Evolutionary conservation across 2,797 vertebrate genomes (phyloP).

Genomic region (Megalops cyprinoides): DNA sequence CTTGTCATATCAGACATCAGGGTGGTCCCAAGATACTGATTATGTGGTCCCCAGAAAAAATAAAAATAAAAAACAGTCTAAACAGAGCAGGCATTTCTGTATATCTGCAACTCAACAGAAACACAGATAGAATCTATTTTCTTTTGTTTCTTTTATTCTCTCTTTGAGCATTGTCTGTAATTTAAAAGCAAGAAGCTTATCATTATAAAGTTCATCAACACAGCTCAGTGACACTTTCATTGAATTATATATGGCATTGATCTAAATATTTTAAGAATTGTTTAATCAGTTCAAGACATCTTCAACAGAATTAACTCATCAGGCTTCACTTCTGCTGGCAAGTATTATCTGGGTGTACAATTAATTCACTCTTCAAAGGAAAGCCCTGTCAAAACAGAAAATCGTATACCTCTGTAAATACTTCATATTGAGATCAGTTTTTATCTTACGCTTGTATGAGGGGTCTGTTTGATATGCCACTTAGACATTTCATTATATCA

Average conservation of each 20-base stretch:
- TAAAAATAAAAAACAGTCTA: not conserved
- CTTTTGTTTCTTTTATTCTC: not conserved
- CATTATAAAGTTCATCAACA: not conserved
- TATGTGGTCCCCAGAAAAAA: not conserved
- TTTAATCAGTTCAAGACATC: not conserved
- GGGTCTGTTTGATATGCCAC: constrained; percentile 12
- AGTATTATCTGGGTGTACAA: constrained; percentile 2
- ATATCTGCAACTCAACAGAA: not conserved
- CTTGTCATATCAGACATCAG: not conserved
- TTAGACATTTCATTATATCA: too few relatives aligned
- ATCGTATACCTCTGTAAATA: not conserved
- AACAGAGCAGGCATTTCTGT: not conserved
- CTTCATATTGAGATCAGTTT: not conserved
- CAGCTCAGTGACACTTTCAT: not conserved
- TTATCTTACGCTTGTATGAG: not conserved
- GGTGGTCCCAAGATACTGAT: not conserved
- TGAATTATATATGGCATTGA: not conserved
- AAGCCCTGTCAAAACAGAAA: not conserved
- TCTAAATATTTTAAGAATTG: not conserved
- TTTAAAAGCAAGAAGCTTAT: not conserved
- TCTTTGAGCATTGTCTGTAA: not conserved
- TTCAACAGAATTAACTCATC: not conserved
- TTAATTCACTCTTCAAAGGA: constrained; percentile 7
- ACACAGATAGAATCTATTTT: not conserved
- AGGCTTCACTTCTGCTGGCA: not conserved